phyloP scores from a whole-genome alignment of 2,888 invertebrate species.

The Philonicus albiceps region DNA sequence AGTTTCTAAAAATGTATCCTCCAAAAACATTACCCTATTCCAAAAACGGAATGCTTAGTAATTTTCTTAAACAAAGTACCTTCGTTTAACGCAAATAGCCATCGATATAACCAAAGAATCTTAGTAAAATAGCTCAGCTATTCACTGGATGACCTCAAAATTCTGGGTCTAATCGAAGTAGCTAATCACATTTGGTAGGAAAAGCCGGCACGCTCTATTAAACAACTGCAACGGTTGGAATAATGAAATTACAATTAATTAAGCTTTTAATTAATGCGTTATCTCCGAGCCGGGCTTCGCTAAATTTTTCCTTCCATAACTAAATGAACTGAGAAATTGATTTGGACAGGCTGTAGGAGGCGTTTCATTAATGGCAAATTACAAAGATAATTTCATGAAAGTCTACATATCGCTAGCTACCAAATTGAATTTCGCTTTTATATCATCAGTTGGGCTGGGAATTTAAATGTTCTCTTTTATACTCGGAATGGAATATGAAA shows the following conservation, averaged over 20 bases:
- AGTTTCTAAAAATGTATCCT: neutral
- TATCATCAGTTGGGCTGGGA: neutral
- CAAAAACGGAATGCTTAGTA: neutral
- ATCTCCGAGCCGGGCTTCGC: neutral
- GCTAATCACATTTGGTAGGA: neutral
- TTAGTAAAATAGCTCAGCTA: neutral
- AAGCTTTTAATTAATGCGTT: constrained; percentile 3
- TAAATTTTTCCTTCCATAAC: neutral
- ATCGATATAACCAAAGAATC: neutral
- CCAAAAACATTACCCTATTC: neutral
- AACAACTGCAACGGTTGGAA: neutral
- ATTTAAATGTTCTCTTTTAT: neutral
- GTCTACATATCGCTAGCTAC: neutral
- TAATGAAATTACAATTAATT: constrained; percentile 37
- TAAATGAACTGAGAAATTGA: neutral
- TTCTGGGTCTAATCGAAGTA: neutral
- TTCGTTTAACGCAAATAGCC: neutral
- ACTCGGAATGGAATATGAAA: neutral
- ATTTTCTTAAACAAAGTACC: neutral
- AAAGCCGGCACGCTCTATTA: neutral
- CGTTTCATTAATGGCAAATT: neutral
- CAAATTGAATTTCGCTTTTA: neutral
- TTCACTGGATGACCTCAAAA: neutral
- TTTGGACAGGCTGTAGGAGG: neutral
- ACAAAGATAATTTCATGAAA: neutral